Conservation (phyloP, 2,888 invertebrate genomes). For the Ophioninae sp. region DNA sequence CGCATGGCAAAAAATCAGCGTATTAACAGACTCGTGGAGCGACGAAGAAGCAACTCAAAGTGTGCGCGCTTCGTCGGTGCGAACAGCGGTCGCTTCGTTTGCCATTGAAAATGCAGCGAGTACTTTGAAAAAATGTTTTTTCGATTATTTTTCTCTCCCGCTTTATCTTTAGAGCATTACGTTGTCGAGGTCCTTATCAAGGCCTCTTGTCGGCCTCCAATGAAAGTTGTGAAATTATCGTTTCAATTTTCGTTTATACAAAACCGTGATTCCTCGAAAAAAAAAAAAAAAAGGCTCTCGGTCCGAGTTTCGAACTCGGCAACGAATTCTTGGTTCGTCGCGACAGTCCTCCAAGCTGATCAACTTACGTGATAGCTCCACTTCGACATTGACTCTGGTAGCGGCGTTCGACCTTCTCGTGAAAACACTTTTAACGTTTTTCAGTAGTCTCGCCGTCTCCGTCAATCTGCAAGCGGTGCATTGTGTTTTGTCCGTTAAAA, state of each 20-base stretch:
- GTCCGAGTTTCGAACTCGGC: background rate
- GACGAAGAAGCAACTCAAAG: constrained; percentile 53
- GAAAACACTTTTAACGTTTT: constrained; percentile 97
- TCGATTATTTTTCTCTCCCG: constrained; percentile 32
- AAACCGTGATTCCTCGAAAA: too few relatives aligned
- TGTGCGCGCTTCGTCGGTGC: constrained; percentile 49
- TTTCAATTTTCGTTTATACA: too few relatives aligned
- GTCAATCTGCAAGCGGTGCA: constrained; percentile 89
- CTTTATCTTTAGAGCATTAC: constrained; percentile 12
- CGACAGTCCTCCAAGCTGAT: constrained; percentile 41
- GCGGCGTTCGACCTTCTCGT: constrained; percentile 87
- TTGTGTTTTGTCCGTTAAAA: constrained; percentile 63
- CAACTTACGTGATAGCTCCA: constrained; percentile 96
- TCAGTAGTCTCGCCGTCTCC: constrained; percentile 97
- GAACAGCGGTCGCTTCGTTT: constrained; percentile 16
- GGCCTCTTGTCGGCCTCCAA: too few relatives aligned
- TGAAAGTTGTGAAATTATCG: too few relatives aligned
- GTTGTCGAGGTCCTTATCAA: background rate
- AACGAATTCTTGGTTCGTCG: background rate
- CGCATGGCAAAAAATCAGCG: constrained; percentile 45
- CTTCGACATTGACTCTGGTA: constrained; percentile 91
- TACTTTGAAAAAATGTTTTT: constrained; percentile 26
- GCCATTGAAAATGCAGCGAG: constrained; percentile 25
- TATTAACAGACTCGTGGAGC: constrained; percentile 57
- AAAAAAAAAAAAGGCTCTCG: background rate